phyloP scores from a whole-genome alignment of 2,797 vertebrate species.

The Carduelis carduelis region DNA sequence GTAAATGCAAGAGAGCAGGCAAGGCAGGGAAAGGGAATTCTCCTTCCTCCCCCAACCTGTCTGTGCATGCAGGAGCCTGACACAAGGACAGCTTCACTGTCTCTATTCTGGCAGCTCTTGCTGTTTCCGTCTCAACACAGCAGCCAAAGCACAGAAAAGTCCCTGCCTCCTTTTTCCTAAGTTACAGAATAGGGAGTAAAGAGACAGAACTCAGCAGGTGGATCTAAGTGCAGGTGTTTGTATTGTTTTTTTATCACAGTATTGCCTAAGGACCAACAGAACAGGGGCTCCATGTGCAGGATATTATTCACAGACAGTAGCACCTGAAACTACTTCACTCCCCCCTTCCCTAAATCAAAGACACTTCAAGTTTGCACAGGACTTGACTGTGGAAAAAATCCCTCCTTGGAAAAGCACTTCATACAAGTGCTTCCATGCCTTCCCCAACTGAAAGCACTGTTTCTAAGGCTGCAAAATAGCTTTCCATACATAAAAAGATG shows the following conservation, averaged over 20 bases:
- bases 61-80: not conserved
- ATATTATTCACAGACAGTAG: not conserved
- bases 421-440: not conserved
- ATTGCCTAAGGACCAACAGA: slow-evolving; percentile 28
- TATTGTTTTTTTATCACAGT: not conserved
- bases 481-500: not conserved
- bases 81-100: not conserved
- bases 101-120: not conserved
- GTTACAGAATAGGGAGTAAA: not conserved
- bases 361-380: slow-evolving; percentile 29
- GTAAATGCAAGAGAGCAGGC: not conserved
- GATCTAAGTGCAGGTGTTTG: not conserved
- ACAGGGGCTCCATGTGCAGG: not conserved
- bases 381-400: not conserved
- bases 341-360: not conserved
- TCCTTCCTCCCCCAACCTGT: not conserved
- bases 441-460: not conserved
- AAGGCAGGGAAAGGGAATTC: not conserved
- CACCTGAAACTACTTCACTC: not conserved
- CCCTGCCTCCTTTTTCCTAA: not conserved
- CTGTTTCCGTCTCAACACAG: not conserved
- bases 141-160: not conserved
- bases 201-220: not conserved
- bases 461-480: slow-evolving; percentile 1
- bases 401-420: not conserved